These are phyloP conservation scores for Nasonia giraulti DNA, from an alignment of 1,140 invertebrate genomes.

Conservation along the genomic window DNA sequence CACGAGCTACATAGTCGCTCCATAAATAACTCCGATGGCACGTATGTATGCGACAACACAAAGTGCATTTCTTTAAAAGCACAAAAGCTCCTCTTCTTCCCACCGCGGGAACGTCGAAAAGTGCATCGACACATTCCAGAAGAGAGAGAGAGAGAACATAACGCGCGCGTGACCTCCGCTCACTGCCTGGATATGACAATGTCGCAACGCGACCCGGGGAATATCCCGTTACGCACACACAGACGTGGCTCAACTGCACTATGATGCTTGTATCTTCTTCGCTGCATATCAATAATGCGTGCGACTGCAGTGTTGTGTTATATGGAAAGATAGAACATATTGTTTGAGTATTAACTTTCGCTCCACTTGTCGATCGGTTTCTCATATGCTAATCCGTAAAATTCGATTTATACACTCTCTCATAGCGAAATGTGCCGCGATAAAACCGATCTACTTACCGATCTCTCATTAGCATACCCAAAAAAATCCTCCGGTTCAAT, in stretches of 20 bases:
- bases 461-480: too few relatives aligned
- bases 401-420: too few relatives aligned
- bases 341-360: too few relatives aligned
- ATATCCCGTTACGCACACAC: conserved; percentile 3
- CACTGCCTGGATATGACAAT: background rate
- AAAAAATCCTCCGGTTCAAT: too few relatives aligned
- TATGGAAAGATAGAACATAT: background rate
- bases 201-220: background rate
- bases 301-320: too few relatives aligned
- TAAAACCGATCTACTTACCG: too few relatives aligned
- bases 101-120: background rate
- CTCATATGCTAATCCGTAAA: too few relatives aligned
- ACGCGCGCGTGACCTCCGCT: background rate
- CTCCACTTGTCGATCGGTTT: too few relatives aligned
- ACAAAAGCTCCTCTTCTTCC: background rate
- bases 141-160: background rate
- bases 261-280: background rate
- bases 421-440: too few relatives aligned
- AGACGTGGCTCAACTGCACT: background rate
- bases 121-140: background rate
- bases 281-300: background rate
- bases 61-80: background rate
- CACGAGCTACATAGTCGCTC: too few relatives aligned
- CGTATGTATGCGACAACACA: background rate
- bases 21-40: background rate